Evolutionary conservation across 2,888 invertebrate genomes (phyloP).

Genomic region (Tupiocoris notatus): DNA sequence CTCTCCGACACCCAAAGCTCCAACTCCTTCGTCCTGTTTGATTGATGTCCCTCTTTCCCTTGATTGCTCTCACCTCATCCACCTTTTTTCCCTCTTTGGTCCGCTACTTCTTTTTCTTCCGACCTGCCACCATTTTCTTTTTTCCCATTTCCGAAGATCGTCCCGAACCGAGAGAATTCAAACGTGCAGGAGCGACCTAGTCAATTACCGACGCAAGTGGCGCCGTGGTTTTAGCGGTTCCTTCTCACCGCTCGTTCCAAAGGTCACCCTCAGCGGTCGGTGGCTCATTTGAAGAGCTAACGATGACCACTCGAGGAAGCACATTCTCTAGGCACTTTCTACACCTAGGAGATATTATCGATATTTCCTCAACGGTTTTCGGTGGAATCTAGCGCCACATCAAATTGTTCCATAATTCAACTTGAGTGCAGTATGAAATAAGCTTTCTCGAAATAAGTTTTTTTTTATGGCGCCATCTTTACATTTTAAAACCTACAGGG

Average conservation of each 20-base stretch:
- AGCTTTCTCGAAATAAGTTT: no score
- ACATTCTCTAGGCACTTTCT: neutral
- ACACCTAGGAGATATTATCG: no score
- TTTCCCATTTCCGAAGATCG: neutral
- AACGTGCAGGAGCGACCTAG: slow-evolving; percentile 17
- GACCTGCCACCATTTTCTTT: neutral
- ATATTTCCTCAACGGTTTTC: no score
- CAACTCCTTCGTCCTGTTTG: slow-evolving; percentile 18
- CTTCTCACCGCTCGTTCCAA: neutral
- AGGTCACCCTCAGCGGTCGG: neutral
- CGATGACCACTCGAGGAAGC: neutral
- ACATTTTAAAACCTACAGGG: no score
- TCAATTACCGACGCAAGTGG: slow-evolving; percentile 9
- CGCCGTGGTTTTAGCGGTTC: neutral
- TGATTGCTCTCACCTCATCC: slow-evolving; percentile 41
- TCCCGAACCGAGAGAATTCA: neutral
- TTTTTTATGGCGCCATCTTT: no score
- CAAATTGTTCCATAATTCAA: no score
- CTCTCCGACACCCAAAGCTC: slow-evolving; percentile 1
- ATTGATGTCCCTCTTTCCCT: slow-evolving; percentile 38
- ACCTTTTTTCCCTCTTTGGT: neutral
- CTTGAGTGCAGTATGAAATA: no score
- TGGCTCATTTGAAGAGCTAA: neutral
- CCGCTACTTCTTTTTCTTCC: neutral
- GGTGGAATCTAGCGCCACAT: no score